Evolutionary conservation across 2,888 invertebrate species (phyloP), one percentile per base, ranked within the genome.

Genomic region (Helobdella robusta): DNA sequence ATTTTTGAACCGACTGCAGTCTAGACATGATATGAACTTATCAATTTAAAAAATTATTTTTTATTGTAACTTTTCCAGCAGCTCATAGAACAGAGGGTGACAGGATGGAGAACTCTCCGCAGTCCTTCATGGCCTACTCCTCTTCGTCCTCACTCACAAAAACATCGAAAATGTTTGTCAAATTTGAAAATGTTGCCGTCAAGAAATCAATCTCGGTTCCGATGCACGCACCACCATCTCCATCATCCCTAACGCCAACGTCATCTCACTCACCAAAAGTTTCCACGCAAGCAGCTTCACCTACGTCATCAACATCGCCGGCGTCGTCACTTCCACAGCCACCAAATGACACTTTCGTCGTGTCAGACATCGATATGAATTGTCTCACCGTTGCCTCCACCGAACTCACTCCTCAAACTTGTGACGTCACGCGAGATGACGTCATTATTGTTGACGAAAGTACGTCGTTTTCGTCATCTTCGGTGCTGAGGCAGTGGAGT

Each of bases 401-500:
- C 8, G 23, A 50, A 6, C 6, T 23, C 20, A 50, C 50, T 6
- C 28, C 30, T 3, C 50, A 28, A 32, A 62, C 46, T n/a, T 50
- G 25, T 11, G 50, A 50, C n/a, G 28, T 15, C 18, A 5, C 23
- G n/a, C 23, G 28, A 2, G 25, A 40, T 44, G 62, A 62, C 30
- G 48, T 32, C 4, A 6, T 15, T 1, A 2, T 30, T n/a, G 30
- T 62, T 23, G 62, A 62, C 25, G 48, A 50, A 2, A 50, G 50
- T 11, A 34, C 28, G 11, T 34, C 50, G 5, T n/a, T n/a, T n/a
- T 62, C 62, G 8, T 30, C 50, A 4, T 62, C 62, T 8, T 62
- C 62, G 6, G 62, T 62, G 1, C 50, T 62, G 4, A 46, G 62
- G 34, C 62, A 62, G 34, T 62, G 62, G 62, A 62, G 62, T n/a